These are phyloP conservation scores for Tragelaphus buxtoni DNA, from an alignment of 2,113 vertebrate genomes.

Conservation along the genomic window DNA sequence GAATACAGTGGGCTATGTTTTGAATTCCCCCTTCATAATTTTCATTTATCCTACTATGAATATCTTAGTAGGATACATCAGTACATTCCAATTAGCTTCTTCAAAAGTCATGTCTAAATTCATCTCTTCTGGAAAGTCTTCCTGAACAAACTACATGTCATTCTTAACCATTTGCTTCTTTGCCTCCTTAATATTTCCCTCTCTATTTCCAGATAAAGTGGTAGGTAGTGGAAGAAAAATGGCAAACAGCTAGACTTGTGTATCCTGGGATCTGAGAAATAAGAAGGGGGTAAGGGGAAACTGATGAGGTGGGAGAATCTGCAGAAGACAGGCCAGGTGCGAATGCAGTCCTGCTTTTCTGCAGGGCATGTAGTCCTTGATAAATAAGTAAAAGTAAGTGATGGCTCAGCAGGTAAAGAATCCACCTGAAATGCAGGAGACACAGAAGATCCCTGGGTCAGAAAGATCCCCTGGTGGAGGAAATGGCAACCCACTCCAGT, in stretches of 20 bases:
- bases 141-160: neutral
- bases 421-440: neutral
- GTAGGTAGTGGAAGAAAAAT: neutral
- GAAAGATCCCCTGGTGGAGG: neutral
- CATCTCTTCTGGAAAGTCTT: neutral
- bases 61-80: neutral
- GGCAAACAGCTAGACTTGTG: neutral
- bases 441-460: neutral
- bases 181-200: neutral
- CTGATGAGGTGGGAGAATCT: neutral
- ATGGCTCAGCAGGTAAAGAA: neutral
- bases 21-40: neutral
- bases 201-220: neutral
- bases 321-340: neutral
- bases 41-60: neutral
- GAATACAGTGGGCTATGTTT: neutral
- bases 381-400: neutral
- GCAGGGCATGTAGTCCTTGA: neutral
- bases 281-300: neutral
- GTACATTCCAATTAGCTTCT: neutral
- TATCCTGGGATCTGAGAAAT: neutral
- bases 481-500: neutral
- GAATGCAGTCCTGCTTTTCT: neutral
- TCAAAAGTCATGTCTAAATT: conserved; percentile 10
- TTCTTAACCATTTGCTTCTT: neutral